Evolutionary conservation across 2,888 invertebrate species (phyloP), one percentile per base, ranked within the genome.

Genomic region (Tinea semifulvella): DNA sequence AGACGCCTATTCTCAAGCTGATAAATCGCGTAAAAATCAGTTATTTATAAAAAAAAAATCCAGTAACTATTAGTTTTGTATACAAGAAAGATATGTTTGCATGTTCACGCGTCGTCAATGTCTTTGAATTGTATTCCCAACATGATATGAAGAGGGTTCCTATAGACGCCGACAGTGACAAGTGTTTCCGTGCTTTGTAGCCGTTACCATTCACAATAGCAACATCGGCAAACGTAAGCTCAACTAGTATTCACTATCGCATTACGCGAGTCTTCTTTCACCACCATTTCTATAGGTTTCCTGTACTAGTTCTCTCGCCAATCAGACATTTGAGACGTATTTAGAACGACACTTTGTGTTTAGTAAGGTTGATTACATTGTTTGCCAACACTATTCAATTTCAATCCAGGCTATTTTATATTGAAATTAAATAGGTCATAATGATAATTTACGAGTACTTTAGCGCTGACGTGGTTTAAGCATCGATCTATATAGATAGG

Each of bases 121-220:
- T 36, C 10, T 36, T 36, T 36, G 22, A 40, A 22, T 22, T 40
- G 40, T 13, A 40, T 22, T 2, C 7, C 22, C 13, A 14, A 20
- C 22, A 14, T n/a, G 36, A 36, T 16, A 40, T 40, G 40, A 40
- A 40, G 22, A 40, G 40, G 22, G 40, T 22, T 13, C 14, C 22
- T 40, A 2, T 6, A 22, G 6, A 13, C 11, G 40, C 11, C 58
- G 72, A 72, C 72, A 72, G 57, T 74, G 75, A 76, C 73, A 70
- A 70, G 75, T 71, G 67, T 59, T 74, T 77, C 77, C 76, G 76
- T 68, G 66, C 71, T 63, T 65, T 65, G 61, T 67, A 60, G 60
- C 64, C 62, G 70, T 67, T 66, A 66, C 61, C 57, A 55, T 54
- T 63, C 63, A 77, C 76, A 77, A 76, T 36, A 40, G 40, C 22